Evolutionary conservation across 2,888 invertebrate genomes (phyloP).

Genomic region (Sussaba pulchella): DNA sequence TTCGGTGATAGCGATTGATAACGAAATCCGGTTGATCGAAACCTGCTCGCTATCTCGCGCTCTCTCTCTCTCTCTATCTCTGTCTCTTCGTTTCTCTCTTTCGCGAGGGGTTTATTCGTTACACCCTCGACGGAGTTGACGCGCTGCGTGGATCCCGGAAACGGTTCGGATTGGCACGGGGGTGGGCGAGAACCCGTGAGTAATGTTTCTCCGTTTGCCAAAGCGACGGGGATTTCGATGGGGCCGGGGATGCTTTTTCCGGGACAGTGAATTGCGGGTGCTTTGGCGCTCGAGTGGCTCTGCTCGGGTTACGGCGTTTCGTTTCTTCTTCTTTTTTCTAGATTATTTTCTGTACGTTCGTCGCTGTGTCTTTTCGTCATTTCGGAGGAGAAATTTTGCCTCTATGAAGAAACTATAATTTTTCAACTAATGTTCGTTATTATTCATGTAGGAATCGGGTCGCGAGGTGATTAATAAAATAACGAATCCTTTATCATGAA

Average conservation of each 20-base stretch:
- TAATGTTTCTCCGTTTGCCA: slow-evolving; percentile 80
- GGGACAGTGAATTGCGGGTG: slow-evolving; percentile 62
- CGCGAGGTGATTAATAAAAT: too few species aligned
- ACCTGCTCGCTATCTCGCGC: too few species aligned
- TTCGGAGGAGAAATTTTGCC: neutral
- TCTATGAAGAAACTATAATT: too few species aligned
- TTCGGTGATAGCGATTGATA: slow-evolving; percentile 27
- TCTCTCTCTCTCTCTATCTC: too few species aligned
- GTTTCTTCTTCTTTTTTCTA: neutral
- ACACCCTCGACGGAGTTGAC: slow-evolving; percentile 57
- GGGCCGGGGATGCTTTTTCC: slow-evolving; percentile 70
- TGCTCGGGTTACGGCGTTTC: slow-evolving; percentile 26
- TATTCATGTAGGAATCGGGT: too few species aligned
- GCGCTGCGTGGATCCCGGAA: slow-evolving; percentile 43
- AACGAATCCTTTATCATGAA: too few species aligned
- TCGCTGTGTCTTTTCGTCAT: slow-evolving; percentile 4
- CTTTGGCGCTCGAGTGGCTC: slow-evolving; percentile 49
- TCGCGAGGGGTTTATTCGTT: neutral
- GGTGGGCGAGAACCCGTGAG: slow-evolving; percentile 80
- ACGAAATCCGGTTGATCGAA: slow-evolving; percentile 27
- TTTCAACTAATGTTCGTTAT: too few species aligned
- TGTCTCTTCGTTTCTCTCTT: too few species aligned
- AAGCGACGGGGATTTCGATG: slow-evolving; percentile 59
- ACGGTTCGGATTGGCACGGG: slow-evolving; percentile 57
- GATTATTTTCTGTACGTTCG: neutral